Percentiles rank a stretch among this genome's conserved stretches.
These are phyloP conservation scores for Nudaria mundana DNA, from an alignment of 2,888 invertebrate species.

Conservation along the genomic window DNA sequence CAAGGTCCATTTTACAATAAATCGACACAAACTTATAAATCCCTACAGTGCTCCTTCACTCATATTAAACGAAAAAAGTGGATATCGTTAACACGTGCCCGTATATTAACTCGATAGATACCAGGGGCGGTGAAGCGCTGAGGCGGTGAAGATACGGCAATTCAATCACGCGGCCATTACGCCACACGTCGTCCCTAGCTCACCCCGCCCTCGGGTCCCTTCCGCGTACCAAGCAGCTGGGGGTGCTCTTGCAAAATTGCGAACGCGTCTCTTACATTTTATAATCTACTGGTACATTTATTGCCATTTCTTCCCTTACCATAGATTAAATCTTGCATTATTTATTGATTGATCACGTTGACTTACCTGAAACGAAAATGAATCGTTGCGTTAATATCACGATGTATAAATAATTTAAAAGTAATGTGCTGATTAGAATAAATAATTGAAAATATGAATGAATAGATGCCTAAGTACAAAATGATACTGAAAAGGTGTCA, in stretches of 20 bases:
- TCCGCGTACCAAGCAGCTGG: slow-evolving; percentile 29
- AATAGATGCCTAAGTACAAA: too few relatives aligned
- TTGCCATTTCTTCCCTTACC: slow-evolving; percentile 45
- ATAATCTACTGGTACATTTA: slow-evolving; percentile 58
- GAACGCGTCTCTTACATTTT: slow-evolving; percentile 43
- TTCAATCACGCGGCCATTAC: slow-evolving; percentile 68
- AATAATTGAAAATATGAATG: too few relatives aligned
- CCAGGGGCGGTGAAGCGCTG: slow-evolving; percentile 52
- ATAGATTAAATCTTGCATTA: too few relatives aligned
- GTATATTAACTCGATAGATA: slow-evolving; percentile 61
- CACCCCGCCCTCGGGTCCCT: slow-evolving; percentile 27
- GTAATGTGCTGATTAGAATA: too few relatives aligned
- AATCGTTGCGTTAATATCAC: background rate
- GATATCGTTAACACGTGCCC: slow-evolving; percentile 37
- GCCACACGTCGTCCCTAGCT: slow-evolving; percentile 46
- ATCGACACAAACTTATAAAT: too few relatives aligned
- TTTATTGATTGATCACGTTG: too few relatives aligned
- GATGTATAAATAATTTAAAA: too few relatives aligned
- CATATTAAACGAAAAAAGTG: slow-evolving; percentile 17
- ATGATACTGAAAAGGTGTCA: too few relatives aligned
- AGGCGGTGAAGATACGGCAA: slow-evolving; percentile 62
- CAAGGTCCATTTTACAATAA: too few relatives aligned
- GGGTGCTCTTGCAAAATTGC: slow-evolving; percentile 52
- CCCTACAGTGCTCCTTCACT: too few relatives aligned
- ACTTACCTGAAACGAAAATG: slow-evolving; percentile 50